Evolutionary conservation across 2,797 vertebrate species (phyloP), one percentile per base, ranked within the genome.

Genomic region (Leuciscus waleckii): DNA sequence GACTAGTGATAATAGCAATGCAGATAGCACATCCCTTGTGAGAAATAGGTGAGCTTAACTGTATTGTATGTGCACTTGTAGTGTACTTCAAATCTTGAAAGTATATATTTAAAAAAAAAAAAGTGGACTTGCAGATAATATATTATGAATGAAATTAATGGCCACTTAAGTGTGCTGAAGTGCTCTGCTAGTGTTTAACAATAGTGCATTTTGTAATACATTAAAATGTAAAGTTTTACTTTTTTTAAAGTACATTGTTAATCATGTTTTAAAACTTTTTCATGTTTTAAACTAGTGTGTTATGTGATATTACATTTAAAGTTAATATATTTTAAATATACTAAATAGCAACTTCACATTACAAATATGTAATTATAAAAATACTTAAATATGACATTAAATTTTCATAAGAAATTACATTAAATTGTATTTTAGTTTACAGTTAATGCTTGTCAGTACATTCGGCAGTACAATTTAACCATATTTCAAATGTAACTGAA

Each of bases 11-110:
- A 35, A 56, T 81, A 68, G 67, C 41, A 71, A 29, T 71, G 16
- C 32, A 82, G 41, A 63, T 37, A 51, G 21, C 29, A 17, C 63
- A 3, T 69, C 46, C 41, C 79, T 81, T 68, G 43, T 69, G 79
- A 69, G 32, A 81, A 81, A 81, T 51, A 58, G 23, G 54, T 56
- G 73, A 3, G 5, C 29, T 75, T 54, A 54, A 23, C 14, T 35
- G 46, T 35, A 54, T 2, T 54, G 46, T 11, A 67, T 67, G 17
- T 65, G 19, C 63, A 35, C 41, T 67, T 79, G 61, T 4, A 35
- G 63, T 39, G 21, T 65, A 46, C 39, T 68, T 51, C 29, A 68
- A 32, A 46, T 68, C 10, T 67, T 51, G 35, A 35, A 68, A 49
- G 78, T 32, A 17, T 49, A 5, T 43, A 13, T 41, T 43, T 43